phyloP scores from a whole-genome alignment of 2,797 vertebrate genomes.

The Pangasius macronema region DNA sequence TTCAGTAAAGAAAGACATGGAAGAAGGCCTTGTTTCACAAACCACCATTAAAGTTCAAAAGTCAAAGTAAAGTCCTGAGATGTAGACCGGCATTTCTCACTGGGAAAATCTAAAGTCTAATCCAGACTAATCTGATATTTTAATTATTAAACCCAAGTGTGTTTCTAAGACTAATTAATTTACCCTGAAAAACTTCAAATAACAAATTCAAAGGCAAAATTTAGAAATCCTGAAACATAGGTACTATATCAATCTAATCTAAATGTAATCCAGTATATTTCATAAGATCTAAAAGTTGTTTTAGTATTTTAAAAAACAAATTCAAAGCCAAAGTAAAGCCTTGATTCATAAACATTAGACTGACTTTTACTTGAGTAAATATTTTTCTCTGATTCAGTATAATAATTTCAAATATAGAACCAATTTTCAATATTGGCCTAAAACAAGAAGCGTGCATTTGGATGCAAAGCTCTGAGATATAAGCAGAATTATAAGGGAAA shows the following conservation, averaged over 20 bases:
- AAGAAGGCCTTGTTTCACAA: slow-evolving; percentile 57
- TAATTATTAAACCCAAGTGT: neutral
- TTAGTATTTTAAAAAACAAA: neutral
- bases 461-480: neutral
- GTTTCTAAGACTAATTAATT: neutral
- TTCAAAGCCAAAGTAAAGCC: neutral
- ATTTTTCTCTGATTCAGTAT: neutral
- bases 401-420: neutral
- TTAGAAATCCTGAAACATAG: neutral
- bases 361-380: neutral
- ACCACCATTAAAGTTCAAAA: slow-evolving; percentile 10
- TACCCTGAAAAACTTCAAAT: neutral
- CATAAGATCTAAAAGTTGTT: neutral
- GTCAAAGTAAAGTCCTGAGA: neutral
- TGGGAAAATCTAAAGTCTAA: too few species aligned
- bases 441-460: neutral
- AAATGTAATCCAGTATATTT: neutral
- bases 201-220: neutral
- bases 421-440: neutral
- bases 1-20: slow-evolving; percentile 32
- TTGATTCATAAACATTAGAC: neutral
- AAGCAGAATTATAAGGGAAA: neutral
- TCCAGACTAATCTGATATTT: neutral
- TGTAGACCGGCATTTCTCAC: too few species aligned
- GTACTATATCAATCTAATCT: neutral